Percentiles rank a stretch among this genome's conserved stretches.
Conservation (phyloP, 2,888 invertebrate species). For the Drosophila multiciliata region DNA sequence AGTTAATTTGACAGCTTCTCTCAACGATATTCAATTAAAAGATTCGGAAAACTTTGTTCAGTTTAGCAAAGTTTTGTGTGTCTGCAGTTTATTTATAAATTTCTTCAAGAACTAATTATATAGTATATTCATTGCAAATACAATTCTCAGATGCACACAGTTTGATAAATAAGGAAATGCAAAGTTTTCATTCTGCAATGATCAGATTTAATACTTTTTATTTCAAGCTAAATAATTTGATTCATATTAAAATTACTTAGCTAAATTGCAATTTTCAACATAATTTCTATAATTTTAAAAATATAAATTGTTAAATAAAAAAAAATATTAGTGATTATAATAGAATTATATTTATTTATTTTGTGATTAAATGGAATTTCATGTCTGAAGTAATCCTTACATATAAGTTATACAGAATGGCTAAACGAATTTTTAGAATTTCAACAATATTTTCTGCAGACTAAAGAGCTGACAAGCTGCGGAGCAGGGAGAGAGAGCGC, state of each 20-base stretch:
- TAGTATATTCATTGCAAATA: background rate
- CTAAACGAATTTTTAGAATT: background rate
- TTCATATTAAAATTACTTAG: background rate
- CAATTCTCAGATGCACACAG: background rate
- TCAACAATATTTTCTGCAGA: background rate
- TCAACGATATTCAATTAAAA: background rate
- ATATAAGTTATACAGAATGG: background rate
- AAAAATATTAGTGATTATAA: background rate
- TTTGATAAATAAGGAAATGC: no score
- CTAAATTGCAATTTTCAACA: background rate
- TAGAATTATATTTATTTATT: background rate
- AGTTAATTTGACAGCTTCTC: background rate
- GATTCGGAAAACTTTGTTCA: constrained; percentile 1
- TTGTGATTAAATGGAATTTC: background rate
- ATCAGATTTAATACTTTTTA: background rate
- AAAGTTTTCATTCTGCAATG: background rate
- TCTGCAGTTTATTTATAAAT: constrained; percentile 4
- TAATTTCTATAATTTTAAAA: no score
- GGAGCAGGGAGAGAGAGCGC: background rate
- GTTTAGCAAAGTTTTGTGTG: background rate
- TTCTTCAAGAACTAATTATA: constrained; percentile 5
- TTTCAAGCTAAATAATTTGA: background rate
- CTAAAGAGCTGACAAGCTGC: no score
- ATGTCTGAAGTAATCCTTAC: background rate
- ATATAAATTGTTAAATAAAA: background rate